Conservation (phyloP, 1,140 invertebrate genomes). For the Euglossa dilemma region DNA sequence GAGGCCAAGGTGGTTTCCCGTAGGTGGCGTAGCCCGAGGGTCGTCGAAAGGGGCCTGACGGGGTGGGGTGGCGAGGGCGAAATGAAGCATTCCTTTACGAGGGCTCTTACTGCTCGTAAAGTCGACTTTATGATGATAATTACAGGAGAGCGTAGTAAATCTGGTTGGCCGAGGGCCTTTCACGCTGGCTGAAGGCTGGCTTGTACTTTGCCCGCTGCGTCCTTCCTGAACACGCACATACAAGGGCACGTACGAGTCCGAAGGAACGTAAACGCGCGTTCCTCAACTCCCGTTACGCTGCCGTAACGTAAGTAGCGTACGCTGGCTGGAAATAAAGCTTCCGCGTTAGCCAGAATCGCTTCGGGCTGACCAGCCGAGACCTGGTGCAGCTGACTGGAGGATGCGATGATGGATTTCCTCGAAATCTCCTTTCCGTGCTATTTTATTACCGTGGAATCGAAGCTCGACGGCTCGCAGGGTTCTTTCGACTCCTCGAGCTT, state of each 20-base stretch:
- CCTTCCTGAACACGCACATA: constrained; percentile 55
- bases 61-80: constrained; percentile 69
- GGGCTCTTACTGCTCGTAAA: constrained; percentile 85
- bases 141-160: constrained; percentile 83
- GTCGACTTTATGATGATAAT: constrained; percentile 86
- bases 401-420: background rate
- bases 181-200: constrained; percentile 52
- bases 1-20: constrained; percentile 63
- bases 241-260: constrained; percentile 27
- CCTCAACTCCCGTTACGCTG: constrained; percentile 54
- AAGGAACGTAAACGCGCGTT: constrained; percentile 63
- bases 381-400: background rate
- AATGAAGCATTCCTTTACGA: constrained; percentile 86
- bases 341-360: constrained; percentile 48
- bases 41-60: constrained; percentile 41
- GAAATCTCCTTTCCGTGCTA: background rate
- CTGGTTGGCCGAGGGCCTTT: constrained; percentile 73
- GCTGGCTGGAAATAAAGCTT: constrained; percentile 49
- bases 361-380: background rate
- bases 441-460: background rate
- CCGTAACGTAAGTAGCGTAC: constrained; percentile 30
- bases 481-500: no score
- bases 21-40: constrained; percentile 64
- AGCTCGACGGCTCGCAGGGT: background rate
- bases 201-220: constrained; percentile 55